Conservation (phyloP, 2,797 vertebrate species). For the Pipistrellus kuhlii region DNA sequence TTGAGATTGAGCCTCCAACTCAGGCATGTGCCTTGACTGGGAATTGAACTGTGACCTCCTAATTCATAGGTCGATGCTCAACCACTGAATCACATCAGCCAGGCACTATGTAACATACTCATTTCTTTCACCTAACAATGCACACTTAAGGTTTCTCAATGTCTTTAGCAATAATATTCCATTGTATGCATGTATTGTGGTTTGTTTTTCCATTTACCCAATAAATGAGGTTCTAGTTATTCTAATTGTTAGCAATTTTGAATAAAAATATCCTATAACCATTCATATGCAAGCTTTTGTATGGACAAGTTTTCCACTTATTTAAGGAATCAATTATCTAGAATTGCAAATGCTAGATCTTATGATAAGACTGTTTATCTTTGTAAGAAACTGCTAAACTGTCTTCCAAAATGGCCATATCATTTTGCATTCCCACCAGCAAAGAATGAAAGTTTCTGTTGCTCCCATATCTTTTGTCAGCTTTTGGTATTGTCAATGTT, state of each 20-base stretch:
- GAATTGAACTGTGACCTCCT: no score
- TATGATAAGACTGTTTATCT: neutral
- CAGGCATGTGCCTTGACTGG: no score
- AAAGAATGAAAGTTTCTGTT: neutral
- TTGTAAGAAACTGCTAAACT: neutral
- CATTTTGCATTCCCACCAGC: neutral
- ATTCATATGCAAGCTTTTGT: neutral
- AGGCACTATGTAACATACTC: neutral
- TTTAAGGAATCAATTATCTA: neutral
- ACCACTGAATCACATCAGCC: no score
- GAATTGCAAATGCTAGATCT: neutral
- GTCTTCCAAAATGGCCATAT: neutral
- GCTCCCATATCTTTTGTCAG: neutral
- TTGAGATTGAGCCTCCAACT: no score
- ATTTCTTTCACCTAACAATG: neutral
- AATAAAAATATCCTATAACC: neutral
- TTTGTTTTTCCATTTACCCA: neutral
- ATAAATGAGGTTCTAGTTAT: neutral
- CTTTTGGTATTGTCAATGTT: neutral
- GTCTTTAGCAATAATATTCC: neutral
- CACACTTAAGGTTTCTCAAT: neutral
- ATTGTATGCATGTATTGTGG: neutral
- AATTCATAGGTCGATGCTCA: no score
- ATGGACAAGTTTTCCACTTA: neutral
- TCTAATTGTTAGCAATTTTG: neutral